Conservation (phyloP, 2,113 vertebrate species). For the Collichthys lucidus region DNA sequence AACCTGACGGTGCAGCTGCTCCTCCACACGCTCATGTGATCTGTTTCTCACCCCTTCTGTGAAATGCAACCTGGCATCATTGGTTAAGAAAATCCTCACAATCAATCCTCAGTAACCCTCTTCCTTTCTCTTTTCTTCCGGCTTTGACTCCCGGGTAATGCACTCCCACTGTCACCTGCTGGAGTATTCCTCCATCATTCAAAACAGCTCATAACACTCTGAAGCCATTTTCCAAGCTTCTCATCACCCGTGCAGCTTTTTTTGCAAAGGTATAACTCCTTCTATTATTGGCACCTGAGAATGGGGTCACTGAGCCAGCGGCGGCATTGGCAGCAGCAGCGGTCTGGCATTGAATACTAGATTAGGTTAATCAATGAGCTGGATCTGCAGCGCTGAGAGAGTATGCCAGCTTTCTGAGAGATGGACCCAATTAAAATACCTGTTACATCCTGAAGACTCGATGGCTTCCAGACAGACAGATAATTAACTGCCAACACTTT, state of each 20-base stretch:
- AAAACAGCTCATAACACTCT: constrained; percentile 12
- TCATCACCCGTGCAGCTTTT: constrained; percentile 7
- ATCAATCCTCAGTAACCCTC: not conserved
- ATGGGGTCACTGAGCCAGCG: not conserved
- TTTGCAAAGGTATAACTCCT: not conserved
- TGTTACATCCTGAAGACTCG: not conserved
- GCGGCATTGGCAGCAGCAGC: not conserved
- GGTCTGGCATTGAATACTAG: constrained; percentile 1
- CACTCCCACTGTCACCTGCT: not conserved
- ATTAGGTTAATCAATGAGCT: constrained; percentile 4
- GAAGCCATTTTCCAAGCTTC: not conserved
- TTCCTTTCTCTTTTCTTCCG: constrained; percentile 6
- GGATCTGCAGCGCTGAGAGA: not conserved
- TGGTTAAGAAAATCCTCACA: not conserved
- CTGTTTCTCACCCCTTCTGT: constrained; percentile 17
- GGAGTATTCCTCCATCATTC: constrained; percentile 20
- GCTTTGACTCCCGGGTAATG: constrained; percentile 3
- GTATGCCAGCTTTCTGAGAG: not conserved
- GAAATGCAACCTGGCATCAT: constrained; percentile 9
- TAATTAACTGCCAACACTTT: not conserved
- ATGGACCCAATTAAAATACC: not conserved
- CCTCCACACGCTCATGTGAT: constrained; percentile 1
- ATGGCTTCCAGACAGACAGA: not conserved
- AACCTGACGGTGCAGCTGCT: constrained; percentile 21
- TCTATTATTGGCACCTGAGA: not conserved